phyloP scores from a whole-genome alignment of 2,888 invertebrate species.

The Galerucella nymphaeae region DNA sequence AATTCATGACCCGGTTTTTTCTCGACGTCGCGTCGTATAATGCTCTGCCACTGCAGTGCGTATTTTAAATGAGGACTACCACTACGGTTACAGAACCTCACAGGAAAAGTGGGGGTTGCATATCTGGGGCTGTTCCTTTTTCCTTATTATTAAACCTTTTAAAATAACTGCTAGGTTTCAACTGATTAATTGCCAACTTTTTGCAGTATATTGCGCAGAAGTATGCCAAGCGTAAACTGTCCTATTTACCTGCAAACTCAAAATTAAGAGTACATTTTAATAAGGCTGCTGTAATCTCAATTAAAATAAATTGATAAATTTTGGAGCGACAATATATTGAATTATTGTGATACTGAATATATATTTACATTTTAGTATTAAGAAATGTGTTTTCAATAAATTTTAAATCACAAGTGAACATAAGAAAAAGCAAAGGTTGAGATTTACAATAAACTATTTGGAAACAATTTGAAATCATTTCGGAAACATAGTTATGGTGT shows the following conservation, averaged over 20 bases:
- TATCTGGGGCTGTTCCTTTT: not conserved
- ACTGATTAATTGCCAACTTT: not conserved
- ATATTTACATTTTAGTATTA: too few relatives aligned
- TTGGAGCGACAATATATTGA: too few relatives aligned
- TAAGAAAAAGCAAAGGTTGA: too few relatives aligned
- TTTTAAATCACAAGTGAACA: too few relatives aligned
- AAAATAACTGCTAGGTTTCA: not conserved
- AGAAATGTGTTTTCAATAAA: too few relatives aligned
- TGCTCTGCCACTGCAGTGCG: slow-evolving; percentile 30
- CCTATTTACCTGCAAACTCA: slow-evolving; percentile 12
- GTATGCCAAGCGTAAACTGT: not conserved
- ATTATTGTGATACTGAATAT: too few relatives aligned
- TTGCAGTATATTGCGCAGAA: not conserved
- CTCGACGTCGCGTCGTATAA: slow-evolving; percentile 26
- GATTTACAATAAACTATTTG: too few relatives aligned
- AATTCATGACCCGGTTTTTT: slow-evolving; percentile 35
- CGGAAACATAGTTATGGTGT: too few relatives aligned
- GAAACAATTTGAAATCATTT: too few relatives aligned
- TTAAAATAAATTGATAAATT: not conserved
- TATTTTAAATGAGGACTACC: slow-evolving; percentile 27
- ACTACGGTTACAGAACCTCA: not conserved
- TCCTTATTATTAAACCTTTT: not conserved
- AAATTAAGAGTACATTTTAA: slow-evolving; percentile 7
- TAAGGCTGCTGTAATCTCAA: not conserved
- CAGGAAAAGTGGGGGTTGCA: not conserved